phyloP scores from a whole-genome alignment of 2,113 vertebrate species.

The Rana temporaria region DNA sequence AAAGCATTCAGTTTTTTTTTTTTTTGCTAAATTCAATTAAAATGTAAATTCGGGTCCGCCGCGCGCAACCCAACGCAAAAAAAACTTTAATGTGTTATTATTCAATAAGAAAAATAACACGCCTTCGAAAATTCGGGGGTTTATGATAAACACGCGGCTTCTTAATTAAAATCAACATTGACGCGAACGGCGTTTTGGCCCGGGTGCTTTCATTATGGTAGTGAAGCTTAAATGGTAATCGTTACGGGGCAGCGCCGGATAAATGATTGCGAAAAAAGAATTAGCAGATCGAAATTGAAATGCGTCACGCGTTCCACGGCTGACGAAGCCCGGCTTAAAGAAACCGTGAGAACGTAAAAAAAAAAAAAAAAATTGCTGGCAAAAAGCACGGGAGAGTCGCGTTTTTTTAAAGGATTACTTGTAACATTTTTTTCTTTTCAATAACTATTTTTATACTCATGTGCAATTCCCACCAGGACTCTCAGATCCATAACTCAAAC shows the following conservation, averaged over 20 bases:
- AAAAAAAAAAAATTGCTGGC: no score
- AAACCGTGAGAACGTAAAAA: neutral
- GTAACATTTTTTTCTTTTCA: no score
- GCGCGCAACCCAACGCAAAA: neutral
- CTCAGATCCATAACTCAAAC: no score
- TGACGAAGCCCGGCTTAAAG: neutral
- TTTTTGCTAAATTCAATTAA: constrained; percentile 47
- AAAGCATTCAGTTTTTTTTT: constrained; percentile 35
- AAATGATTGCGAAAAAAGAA: neutral
- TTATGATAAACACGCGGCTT: constrained; percentile 3
- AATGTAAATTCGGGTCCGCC: constrained; percentile 26
- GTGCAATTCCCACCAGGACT: no score
- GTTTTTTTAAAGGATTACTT: no score
- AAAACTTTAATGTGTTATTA: constrained; percentile 29
- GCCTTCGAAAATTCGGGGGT: constrained; percentile 20
- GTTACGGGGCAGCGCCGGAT: neutral
- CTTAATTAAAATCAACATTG: neutral
- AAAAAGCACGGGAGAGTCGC: no score
- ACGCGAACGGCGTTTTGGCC: neutral
- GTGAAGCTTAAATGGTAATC: neutral
- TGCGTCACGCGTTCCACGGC: neutral
- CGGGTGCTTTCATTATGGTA: neutral
- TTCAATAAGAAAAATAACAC: neutral
- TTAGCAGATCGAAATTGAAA: neutral
- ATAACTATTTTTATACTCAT: no score